A percentile compares a stretch with the other conserved stretches of the same genome.
Conservation (phyloP, 2,888 invertebrate species). For the Tethea ocularis region DNA sequence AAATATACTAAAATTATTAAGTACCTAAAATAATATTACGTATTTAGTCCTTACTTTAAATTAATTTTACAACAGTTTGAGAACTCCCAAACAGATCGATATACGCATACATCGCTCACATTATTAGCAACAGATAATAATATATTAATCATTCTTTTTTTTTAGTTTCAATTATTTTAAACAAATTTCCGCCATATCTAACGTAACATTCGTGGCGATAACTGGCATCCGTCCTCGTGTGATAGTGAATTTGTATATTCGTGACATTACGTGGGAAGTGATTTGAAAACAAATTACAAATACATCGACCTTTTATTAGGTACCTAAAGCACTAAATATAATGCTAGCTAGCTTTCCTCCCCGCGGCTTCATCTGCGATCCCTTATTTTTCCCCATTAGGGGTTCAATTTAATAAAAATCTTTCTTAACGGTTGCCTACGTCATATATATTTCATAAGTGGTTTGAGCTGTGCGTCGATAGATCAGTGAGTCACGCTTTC, state of each 20-base stretch:
- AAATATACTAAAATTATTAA: no score
- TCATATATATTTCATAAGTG: no score
- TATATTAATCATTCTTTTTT: constrained; percentile 46
- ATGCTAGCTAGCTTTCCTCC: no score
- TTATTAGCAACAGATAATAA: constrained; percentile 45
- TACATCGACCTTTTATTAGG: constrained; percentile 8
- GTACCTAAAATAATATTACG: no score
- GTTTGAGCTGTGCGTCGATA: no score
- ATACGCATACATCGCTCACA: constrained; percentile 32
- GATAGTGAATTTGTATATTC: constrained; percentile 37
- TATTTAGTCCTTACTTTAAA: no score
- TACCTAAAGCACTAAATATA: no score
- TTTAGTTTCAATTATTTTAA: constrained; percentile 25
- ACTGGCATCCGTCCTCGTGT: constrained; percentile 46
- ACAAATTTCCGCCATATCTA: constrained; percentile 48
- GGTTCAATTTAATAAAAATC: no score
- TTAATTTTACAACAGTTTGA: constrained; percentile 12
- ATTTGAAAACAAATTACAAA: constrained; percentile 13
- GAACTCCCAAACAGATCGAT: constrained; percentile 33
- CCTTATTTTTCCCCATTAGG: no score
- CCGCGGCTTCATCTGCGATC: no score
- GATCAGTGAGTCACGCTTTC: no score
- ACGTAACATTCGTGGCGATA: constrained; percentile 42
- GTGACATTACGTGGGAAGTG: constrained; percentile 21
- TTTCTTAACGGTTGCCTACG: no score